phyloP scores from a whole-genome alignment of 2,113 vertebrate genomes.

The Alosa alosa region DNA sequence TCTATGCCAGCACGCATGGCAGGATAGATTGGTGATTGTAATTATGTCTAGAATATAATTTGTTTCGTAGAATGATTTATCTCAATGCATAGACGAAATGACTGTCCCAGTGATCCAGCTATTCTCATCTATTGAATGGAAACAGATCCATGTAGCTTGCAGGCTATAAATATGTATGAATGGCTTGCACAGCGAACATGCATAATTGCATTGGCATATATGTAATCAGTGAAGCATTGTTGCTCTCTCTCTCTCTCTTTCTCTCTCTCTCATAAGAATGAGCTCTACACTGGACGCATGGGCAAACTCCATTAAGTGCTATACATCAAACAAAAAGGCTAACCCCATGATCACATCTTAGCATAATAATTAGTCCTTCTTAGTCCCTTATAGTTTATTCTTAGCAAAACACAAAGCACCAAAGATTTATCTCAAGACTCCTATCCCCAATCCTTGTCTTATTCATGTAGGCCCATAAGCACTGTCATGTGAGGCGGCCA shows the following conservation, averaged over 20 bases:
- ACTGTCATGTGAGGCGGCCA: neutral
- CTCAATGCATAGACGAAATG: neutral
- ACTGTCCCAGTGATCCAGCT: neutral
- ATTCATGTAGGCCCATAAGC: neutral
- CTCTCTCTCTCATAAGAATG: neutral
- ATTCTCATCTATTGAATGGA: neutral
- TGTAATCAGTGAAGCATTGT: neutral
- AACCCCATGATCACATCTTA: neutral
- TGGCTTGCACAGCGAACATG: neutral
- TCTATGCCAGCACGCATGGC: neutral
- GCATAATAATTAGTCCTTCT: neutral
- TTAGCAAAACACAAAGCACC: neutral
- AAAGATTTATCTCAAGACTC: neutral
- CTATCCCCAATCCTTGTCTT: neutral
- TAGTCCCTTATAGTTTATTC: neutral
- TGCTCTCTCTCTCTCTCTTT: neutral
- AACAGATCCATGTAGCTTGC: neutral
- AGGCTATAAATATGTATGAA: constrained; percentile 4
- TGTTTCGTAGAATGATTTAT: neutral
- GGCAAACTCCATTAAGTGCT: neutral
- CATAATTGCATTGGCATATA: neutral
- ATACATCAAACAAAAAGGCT: constrained; percentile 1
- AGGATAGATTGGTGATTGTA: neutral
- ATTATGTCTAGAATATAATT: neutral
- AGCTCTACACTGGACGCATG: neutral